Conservation (phyloP, 2,797 vertebrate species). For the Momotus momota region DNA sequence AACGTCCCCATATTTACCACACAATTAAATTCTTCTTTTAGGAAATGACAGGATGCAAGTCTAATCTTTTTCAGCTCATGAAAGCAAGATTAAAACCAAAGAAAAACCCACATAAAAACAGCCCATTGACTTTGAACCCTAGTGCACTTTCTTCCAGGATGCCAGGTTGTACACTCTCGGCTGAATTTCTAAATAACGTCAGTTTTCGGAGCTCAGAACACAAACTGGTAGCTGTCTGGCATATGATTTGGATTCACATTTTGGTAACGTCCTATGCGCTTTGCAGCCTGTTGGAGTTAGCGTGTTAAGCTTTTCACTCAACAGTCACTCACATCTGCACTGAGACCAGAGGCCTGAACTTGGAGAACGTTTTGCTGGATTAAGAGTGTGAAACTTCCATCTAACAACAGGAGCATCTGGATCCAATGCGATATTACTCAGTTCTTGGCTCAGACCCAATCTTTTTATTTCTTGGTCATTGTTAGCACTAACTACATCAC, state of each 20-base stretch:
- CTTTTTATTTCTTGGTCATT: slow-evolving; percentile 26
- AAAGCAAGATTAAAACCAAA: background rate
- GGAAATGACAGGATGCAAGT: background rate
- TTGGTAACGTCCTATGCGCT: background rate
- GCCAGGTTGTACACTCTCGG: background rate
- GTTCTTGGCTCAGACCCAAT: slow-evolving; percentile 39
- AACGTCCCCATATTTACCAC: background rate
- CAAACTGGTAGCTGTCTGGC: background rate
- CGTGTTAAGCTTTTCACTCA: background rate
- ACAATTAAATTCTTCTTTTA: background rate
- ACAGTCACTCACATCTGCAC: background rate
- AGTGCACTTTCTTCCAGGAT: background rate
- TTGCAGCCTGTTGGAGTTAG: background rate
- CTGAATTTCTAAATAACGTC: background rate
- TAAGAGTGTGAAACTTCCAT: background rate
- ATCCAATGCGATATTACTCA: slow-evolving; percentile 48
- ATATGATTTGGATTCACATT: background rate
- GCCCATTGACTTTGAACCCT: background rate
- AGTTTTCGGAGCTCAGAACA: background rate
- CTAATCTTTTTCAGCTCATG: background rate
- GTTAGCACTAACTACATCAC: slow-evolving; percentile 52
- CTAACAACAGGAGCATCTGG: slow-evolving; percentile 63
- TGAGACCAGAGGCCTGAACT: background rate
- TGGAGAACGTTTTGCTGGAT: background rate
- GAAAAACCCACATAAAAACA: background rate